A percentile compares a stretch with the other conserved stretches of the same genome.
Evolutionary conservation across 2,888 invertebrate genomes (phyloP).

Genomic region (Eumacrocentrus americanus): DNA sequence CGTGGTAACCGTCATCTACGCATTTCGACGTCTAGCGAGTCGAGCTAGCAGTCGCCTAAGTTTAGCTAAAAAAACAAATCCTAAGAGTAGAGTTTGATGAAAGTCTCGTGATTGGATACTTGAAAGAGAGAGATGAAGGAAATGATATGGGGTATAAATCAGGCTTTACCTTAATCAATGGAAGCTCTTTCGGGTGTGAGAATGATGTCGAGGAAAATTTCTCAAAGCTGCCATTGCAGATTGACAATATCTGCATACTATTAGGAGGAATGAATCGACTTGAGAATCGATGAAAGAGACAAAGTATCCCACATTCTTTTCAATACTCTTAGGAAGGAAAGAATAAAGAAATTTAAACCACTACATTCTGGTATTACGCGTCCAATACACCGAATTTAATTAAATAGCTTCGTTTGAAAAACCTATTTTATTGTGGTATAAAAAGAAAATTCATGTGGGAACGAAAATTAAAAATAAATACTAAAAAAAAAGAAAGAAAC

Average conservation of each 20-base stretch:
- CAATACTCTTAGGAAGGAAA: conserved; percentile 27
- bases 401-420: conserved; percentile 32
- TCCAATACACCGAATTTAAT: conserved; percentile 57
- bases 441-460: neutral
- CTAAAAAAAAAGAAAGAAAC: no score
- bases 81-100: conserved; percentile 50
- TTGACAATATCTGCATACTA: conserved; percentile 34
- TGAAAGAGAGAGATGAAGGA: conserved; percentile 19
- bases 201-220: conserved; percentile 4
- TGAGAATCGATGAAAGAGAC: conserved; percentile 9
- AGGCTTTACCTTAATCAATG: conserved; percentile 27
- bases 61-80: conserved; percentile 46
- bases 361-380: conserved; percentile 54
- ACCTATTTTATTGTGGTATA: neutral
- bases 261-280: conserved; percentile 31
- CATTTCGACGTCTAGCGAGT: conserved; percentile 58
- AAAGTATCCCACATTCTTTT: conserved; percentile 2
- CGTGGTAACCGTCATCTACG: conserved; percentile 59
- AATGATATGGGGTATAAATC: conserved; percentile 20
- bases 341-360: conserved; percentile 40
- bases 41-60: conserved; percentile 60
- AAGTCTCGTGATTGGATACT: conserved; percentile 43
- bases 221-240: conserved; percentile 42
- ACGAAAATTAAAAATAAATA: conserved; percentile 2
- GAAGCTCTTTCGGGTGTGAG: neutral